A percentile compares a stretch with the other conserved stretches of the same genome.
Evolutionary conservation across 2,888 invertebrate species (phyloP).

Genomic region (Mythimna impura): DNA sequence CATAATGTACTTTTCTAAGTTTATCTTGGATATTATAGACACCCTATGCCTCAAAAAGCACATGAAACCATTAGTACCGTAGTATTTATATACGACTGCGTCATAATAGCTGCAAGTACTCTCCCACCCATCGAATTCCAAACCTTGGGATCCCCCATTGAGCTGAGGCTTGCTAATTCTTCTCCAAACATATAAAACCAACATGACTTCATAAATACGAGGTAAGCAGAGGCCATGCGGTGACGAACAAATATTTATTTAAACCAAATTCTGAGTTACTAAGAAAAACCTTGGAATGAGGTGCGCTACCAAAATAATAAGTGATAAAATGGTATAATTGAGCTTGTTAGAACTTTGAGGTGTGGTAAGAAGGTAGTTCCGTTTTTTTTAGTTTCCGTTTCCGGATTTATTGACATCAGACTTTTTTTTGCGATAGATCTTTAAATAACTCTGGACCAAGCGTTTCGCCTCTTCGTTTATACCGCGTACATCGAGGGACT

Average conservation of each 20-base stretch:
- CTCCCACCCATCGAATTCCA: background rate
- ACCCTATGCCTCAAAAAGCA: too few species aligned
- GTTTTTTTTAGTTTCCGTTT: constrained; percentile 7
- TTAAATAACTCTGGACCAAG: too few species aligned
- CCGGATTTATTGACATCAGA: background rate
- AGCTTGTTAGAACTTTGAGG: constrained; percentile 24
- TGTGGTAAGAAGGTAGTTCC: constrained; percentile 36
- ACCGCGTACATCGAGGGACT: too few species aligned
- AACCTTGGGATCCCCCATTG: background rate
- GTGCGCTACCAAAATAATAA: constrained; percentile 1
- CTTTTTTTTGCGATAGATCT: too few species aligned
- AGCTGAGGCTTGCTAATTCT: constrained; percentile 33
- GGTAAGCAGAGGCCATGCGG: constrained; percentile 30
- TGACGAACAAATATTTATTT: constrained; percentile 25
- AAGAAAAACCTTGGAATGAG: constrained; percentile 23
- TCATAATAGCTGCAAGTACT: background rate
- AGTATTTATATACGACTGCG: too few species aligned
- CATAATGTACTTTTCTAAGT: too few species aligned
- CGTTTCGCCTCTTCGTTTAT: too few species aligned
- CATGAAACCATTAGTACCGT: too few species aligned
- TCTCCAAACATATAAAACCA: constrained; percentile 37
- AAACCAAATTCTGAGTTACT: constrained; percentile 8
- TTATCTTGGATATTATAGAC: too few species aligned
- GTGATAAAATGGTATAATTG: constrained; percentile 37
- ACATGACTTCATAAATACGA: constrained; percentile 25